phyloP scores from a whole-genome alignment of 2,113 vertebrate species.

The Pelodiscus sinensis region DNA sequence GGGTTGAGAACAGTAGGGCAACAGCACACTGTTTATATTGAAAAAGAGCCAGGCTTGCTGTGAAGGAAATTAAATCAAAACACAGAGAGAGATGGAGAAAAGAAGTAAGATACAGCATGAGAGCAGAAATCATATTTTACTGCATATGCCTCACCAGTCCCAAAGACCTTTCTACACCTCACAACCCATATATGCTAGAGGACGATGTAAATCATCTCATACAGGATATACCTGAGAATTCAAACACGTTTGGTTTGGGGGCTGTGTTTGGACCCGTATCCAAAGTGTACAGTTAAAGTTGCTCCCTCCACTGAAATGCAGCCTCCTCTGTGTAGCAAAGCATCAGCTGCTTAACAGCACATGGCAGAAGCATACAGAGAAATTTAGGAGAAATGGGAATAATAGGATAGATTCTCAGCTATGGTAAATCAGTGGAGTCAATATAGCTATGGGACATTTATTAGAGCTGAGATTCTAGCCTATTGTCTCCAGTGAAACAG shows the following conservation, averaged over 20 bases:
- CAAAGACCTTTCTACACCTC: background rate
- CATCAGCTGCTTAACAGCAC: background rate
- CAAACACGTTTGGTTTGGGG: background rate
- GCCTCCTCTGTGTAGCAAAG: fast-evolving
- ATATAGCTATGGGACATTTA: background rate
- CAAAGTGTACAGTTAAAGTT: fast-evolving
- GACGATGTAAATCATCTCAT: background rate
- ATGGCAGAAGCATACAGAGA: background rate
- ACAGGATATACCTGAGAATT: background rate
- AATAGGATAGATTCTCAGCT: fast-evolving
- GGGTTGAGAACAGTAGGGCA: constrained; percentile 58
- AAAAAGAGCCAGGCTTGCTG: constrained; percentile 18
- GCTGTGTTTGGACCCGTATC: background rate
- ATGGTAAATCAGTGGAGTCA: background rate
- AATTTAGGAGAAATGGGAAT: background rate
- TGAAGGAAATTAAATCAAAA: constrained; percentile 7
- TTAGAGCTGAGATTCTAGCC: background rate
- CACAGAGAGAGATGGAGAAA: background rate
- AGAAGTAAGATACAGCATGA: background rate
- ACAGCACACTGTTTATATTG: constrained; percentile 26
- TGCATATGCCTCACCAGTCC: fast-evolving
- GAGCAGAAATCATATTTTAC: background rate
- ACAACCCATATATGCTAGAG: background rate
- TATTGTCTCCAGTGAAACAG: background rate
- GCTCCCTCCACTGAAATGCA: background rate